Evolutionary conservation across 2,888 invertebrate genomes (phyloP).

Genomic region (Apotomis turbidana): DNA sequence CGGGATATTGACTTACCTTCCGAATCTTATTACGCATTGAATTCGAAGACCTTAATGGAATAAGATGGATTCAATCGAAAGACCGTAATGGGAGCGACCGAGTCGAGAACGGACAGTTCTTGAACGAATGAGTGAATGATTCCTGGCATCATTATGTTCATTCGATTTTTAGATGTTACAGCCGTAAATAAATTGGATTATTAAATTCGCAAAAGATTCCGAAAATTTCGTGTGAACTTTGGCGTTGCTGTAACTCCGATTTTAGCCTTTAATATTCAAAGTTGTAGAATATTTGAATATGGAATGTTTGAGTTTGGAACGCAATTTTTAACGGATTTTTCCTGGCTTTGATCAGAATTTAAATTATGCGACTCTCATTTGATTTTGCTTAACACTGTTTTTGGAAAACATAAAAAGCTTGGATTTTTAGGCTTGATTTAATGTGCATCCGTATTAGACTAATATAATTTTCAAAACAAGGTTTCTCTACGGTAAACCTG

Average conservation of each 20-base stretch:
- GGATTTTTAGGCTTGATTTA: background rate
- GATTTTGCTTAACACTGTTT: background rate
- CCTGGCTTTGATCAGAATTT: constrained; percentile 15
- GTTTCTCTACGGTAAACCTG: too few relatives aligned
- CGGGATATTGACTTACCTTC: constrained; percentile 34
- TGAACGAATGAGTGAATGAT: constrained; percentile 15
- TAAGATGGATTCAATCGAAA: constrained; percentile 34
- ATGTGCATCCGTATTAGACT: background rate
- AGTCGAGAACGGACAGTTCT: constrained; percentile 13
- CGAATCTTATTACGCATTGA: constrained; percentile 39
- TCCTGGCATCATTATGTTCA: background rate
- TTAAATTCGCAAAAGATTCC: constrained; percentile 3
- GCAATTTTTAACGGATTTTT: constrained; percentile 15
- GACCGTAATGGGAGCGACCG: constrained; percentile 23
- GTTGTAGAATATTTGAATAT: constrained; percentile 30
- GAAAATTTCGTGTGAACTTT: constrained; percentile 2
- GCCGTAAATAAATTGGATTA: constrained; percentile 7
- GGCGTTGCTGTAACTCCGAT: constrained; percentile 18
- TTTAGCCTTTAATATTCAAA: constrained; percentile 34
- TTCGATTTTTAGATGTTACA: background rate
- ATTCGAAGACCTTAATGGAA: constrained; percentile 36
- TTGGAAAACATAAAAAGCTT: background rate
- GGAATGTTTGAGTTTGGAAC: constrained; percentile 13
- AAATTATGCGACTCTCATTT: constrained; percentile 3
- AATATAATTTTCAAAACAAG: too few relatives aligned